Percentiles rank a stretch among this genome's conserved stretches.
Evolutionary conservation across 2,888 invertebrate species (phyloP).

Genomic region (Alentia gelatinosa): DNA sequence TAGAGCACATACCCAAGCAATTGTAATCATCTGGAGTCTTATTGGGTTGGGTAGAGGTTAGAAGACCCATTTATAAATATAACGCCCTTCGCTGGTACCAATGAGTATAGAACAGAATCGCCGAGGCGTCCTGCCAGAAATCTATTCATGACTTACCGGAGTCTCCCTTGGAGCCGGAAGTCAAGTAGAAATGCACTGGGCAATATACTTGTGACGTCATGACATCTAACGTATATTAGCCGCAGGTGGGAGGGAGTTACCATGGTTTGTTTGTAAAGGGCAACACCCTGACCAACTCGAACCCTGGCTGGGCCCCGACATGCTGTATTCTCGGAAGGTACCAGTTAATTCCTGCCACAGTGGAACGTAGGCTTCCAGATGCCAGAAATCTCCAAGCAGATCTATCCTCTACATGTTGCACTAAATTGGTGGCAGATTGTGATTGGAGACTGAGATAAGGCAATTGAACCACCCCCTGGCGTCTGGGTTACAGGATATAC

Average conservation of each 20-base stretch:
- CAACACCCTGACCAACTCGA: neutral
- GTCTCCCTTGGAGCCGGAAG: no score
- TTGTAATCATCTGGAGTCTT: no score
- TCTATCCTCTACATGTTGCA: neutral
- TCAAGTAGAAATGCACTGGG: neutral
- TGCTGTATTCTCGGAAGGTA: neutral
- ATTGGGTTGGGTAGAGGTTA: no score
- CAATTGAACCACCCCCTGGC: neutral
- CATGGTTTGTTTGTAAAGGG: neutral
- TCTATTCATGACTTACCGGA: no score
- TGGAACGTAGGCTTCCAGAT: neutral
- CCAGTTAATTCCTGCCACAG: neutral
- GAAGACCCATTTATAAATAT: no score
- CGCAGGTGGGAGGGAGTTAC: neutral
- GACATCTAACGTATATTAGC: neutral
- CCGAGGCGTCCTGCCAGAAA: no score
- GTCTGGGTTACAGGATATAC: neutral
- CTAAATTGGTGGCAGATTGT: neutral
- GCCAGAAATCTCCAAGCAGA: neutral
- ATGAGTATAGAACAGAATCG: no score
- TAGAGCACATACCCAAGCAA: no score
- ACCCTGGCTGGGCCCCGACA: neutral
- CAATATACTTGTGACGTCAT: neutral
- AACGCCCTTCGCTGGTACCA: no score
- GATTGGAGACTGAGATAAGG: neutral